Percentiles rank a stretch among this genome's conserved stretches.
phyloP scores from a whole-genome alignment of 1,140 invertebrate genomes.

The Teleogryllus occipitalis region DNA sequence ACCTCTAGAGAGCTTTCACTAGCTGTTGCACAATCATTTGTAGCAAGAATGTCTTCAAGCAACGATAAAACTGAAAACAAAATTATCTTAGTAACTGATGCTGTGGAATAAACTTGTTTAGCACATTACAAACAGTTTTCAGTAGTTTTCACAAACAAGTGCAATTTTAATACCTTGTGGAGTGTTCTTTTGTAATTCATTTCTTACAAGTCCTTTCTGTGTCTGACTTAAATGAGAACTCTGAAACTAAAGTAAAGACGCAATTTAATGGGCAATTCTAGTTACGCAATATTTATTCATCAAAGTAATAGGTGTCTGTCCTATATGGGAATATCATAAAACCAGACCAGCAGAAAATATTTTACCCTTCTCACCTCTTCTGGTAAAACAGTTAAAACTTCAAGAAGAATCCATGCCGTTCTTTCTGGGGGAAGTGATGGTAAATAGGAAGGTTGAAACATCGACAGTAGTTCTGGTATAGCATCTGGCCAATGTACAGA shows the following conservation, averaged over 20 bases:
- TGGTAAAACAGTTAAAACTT: slow-evolving; percentile 65
- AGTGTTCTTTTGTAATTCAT: slow-evolving; percentile 39
- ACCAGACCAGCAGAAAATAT: neutral
- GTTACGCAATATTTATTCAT: neutral
- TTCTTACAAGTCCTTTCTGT: slow-evolving; percentile 37
- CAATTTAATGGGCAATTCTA: slow-evolving; percentile 12
- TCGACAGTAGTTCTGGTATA: slow-evolving; percentile 51
- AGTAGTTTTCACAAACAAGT: neutral
- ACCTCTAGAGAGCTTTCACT: slow-evolving; percentile 15
- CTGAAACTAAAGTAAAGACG: slow-evolving; percentile 40
- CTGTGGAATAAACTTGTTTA: neutral
- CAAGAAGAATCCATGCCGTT: slow-evolving; percentile 54
- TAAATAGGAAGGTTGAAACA: slow-evolving; percentile 51
- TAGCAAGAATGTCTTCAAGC: slow-evolving; percentile 26
- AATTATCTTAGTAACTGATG: slow-evolving; percentile 18
- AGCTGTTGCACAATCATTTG: neutral
- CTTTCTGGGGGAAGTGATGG: slow-evolving; percentile 44
- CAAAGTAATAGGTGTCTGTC: neutral
- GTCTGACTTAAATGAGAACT: slow-evolving; percentile 38
- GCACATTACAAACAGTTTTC: neutral
- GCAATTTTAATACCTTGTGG: slow-evolving; percentile 30
- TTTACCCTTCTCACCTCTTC: slow-evolving; percentile 55
- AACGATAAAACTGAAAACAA: slow-evolving; percentile 35
- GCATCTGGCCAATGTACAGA: slow-evolving; percentile 53
- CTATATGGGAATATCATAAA: neutral